phyloP scores from a whole-genome alignment of 1,140 invertebrate genomes.

The Hylyphantes graminicola region DNA sequence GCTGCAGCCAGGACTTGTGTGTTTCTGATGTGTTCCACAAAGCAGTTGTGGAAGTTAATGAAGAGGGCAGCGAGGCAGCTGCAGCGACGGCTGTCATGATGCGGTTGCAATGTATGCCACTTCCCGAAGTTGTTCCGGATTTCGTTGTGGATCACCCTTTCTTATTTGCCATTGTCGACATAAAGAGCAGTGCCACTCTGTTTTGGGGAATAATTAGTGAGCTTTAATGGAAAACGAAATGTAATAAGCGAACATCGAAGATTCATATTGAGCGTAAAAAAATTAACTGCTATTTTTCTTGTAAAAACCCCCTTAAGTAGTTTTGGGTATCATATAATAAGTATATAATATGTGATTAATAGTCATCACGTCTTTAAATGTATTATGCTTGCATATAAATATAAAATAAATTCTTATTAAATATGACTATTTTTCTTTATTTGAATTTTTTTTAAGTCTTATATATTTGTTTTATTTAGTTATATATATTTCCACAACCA shows the following conservation, averaged over 20 bases:
- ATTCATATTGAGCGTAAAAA: no score
- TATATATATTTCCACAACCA: no score
- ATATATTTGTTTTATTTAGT: no score
- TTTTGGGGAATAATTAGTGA: constrained; percentile 11
- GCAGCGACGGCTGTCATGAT: constrained; percentile 72
- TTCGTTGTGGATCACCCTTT: constrained; percentile 69
- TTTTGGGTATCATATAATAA: no score
- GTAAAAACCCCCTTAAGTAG: no score
- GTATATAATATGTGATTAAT: no score
- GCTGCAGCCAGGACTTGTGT: constrained; percentile 18
- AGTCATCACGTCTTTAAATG: no score
- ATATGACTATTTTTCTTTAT: no score
- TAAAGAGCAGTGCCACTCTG: constrained; percentile 2
- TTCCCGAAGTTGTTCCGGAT: neutral
- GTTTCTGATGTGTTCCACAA: constrained; percentile 69
- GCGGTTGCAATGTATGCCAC: constrained; percentile 53
- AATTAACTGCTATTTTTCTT: no score
- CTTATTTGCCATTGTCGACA: constrained; percentile 65
- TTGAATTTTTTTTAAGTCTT: no score
- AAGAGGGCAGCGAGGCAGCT: constrained; percentile 79
- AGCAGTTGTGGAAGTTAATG: constrained; percentile 75
- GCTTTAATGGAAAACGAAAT: neutral
- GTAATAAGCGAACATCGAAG: neutral
- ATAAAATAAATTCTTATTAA: no score
- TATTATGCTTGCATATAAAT: no score